phyloP scores from a whole-genome alignment of 2,797 vertebrate species.

The Microcaecilia unicolor region DNA sequence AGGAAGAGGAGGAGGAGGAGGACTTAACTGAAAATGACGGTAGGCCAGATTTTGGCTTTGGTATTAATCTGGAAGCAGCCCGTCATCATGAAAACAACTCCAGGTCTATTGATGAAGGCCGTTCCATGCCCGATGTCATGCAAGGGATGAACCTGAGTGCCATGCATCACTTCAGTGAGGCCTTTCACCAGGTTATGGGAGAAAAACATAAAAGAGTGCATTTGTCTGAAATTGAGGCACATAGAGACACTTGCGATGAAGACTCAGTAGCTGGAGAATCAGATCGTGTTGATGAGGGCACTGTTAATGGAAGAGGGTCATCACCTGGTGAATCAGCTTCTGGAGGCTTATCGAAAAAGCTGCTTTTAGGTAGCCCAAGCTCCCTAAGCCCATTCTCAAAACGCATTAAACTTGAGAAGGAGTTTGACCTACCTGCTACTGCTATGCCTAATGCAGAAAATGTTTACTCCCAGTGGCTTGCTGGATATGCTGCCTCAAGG shows the following conservation, averaged over 20 bases:
- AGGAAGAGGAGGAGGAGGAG: slow-evolving; percentile 81
- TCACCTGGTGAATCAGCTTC: slow-evolving; percentile 91
- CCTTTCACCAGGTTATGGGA: slow-evolving; percentile 77
- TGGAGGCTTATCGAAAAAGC: slow-evolving; percentile 93
- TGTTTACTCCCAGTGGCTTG: slow-evolving; percentile 97
- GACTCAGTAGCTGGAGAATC: slow-evolving; percentile 84
- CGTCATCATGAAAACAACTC: slow-evolving; percentile 90
- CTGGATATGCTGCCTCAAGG: slow-evolving; percentile 91
- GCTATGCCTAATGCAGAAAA: slow-evolving; percentile 97
- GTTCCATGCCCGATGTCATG: slow-evolving; percentile 90
- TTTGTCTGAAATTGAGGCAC: slow-evolving; percentile 72
- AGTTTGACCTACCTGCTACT: slow-evolving; percentile 90
- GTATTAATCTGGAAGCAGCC: slow-evolving; percentile 81
- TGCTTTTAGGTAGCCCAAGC: slow-evolving; percentile 92
- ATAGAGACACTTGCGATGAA: slow-evolving; percentile 83
- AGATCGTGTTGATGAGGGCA: slow-evolving; percentile 82
- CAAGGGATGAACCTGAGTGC: slow-evolving; percentile 94
- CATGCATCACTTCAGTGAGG: slow-evolving; percentile 98
- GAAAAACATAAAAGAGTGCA: slow-evolving; percentile 87
- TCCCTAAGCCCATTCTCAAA: slow-evolving; percentile 95
- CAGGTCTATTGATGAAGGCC: slow-evolving; percentile 65
- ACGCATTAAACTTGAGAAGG: slow-evolving; percentile 97
- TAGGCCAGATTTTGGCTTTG: slow-evolving; percentile 79
- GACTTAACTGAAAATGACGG: slow-evolving; percentile 81
- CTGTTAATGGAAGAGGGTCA: slow-evolving; percentile 87